Percentiles rank a stretch among this genome's conserved stretches.
phyloP scores from a whole-genome alignment of 2,888 invertebrate genomes.

The Chrysolina americana region DNA sequence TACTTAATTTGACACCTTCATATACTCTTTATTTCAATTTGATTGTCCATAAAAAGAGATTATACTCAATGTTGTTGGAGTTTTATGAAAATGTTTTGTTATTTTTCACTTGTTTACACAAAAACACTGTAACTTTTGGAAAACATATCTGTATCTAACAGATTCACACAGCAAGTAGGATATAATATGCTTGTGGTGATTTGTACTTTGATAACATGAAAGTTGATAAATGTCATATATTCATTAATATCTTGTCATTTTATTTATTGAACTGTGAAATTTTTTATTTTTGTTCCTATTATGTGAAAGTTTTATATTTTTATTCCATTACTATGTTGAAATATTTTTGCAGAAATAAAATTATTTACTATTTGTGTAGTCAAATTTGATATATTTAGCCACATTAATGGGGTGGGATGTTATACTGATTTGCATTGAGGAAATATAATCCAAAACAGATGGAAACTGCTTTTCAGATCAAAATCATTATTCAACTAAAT shows the following conservation, averaged over 20 bases:
- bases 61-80: background rate
- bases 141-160: no score
- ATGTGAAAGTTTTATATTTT: slow-evolving; percentile 20
- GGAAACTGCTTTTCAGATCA: no score
- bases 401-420: no score
- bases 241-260: slow-evolving; percentile 10
- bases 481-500: no score
- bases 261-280: slow-evolving; percentile 19
- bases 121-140: no score
- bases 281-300: slow-evolving; percentile 21
- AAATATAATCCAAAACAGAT: no score
- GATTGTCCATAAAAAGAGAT: background rate
- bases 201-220: background rate
- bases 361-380: background rate
- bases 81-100: no score
- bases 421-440: no score
- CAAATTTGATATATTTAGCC: no score
- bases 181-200: background rate
- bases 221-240: background rate
- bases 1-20: background rate
- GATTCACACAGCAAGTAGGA: no score
- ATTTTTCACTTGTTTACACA: no score
- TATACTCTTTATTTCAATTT: background rate
- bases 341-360: slow-evolving; percentile 21
- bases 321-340: background rate